phyloP scores from a whole-genome alignment of 2,888 invertebrate genomes.

The Notodonta ziczac region DNA sequence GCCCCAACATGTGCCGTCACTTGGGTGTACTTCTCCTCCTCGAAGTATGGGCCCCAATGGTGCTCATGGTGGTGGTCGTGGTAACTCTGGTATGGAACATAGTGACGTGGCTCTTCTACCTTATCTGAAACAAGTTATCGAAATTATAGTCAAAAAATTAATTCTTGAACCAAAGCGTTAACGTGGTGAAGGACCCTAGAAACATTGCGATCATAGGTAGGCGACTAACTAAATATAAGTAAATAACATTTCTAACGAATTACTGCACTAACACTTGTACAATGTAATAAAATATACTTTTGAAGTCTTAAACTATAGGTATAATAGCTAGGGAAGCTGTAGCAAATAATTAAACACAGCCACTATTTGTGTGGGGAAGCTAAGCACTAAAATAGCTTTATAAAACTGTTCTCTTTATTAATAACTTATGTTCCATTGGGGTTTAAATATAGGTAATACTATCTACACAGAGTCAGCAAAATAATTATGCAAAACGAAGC shows the following conservation, averaged over 20 bases:
- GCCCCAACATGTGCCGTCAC: slow-evolving; percentile 86
- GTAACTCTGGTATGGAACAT: slow-evolving; percentile 80
- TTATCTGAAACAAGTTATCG: slow-evolving; percentile 58
- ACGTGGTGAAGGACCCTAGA: no score
- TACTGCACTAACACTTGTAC: no score
- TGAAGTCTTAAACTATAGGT: no score
- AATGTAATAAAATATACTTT: no score
- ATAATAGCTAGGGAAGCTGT: neutral
- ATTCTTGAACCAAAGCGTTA: neutral
- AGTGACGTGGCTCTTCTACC: slow-evolving; percentile 73
- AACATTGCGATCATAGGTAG: no score
- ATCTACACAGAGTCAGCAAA: slow-evolving; percentile 14
- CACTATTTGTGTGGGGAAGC: neutral
- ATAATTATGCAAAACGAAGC: slow-evolving; percentile 38
- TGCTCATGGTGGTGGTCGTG: slow-evolving; percentile 86
- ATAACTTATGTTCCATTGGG: neutral
- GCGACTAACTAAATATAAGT: no score
- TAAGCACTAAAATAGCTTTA: neutral
- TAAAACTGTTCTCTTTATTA: no score
- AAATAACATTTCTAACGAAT: no score
- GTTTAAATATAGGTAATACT: neutral
- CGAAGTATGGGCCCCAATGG: slow-evolving; percentile 90
- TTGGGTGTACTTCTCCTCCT: slow-evolving; percentile 84
- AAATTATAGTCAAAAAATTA: neutral
- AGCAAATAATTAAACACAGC: neutral